Percentiles rank a stretch among this genome's conserved stretches.
These are phyloP conservation scores for Cotesia glomerata DNA, from an alignment of 1,140 invertebrate species.

Conservation along the genomic window DNA sequence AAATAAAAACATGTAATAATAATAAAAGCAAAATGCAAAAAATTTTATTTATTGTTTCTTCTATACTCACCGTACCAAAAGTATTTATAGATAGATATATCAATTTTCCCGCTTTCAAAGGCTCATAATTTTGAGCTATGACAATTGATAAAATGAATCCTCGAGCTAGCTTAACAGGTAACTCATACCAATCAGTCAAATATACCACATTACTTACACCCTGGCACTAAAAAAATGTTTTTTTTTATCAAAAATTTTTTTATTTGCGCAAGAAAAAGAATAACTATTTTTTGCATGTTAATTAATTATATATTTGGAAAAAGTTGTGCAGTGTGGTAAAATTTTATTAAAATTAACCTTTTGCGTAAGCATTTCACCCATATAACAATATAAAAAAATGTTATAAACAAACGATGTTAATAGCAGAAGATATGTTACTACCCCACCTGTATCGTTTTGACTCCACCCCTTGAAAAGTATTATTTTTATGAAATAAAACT, in stretches of 20 bases:
- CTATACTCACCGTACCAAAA: conserved; percentile 45
- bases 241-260: neutral
- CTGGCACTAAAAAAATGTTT: conserved; percentile 12
- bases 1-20: neutral
- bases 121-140: conserved; percentile 37
- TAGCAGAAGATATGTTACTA: conserved; percentile 38
- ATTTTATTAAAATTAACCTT: conserved; percentile 3
- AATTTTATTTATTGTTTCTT: neutral
- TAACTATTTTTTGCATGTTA: too few relatives aligned
- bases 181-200: conserved; percentile 43
- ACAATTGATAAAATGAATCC: conserved; percentile 37
- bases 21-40: conserved; percentile 12
- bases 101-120: conserved; percentile 47
- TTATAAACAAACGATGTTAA: conserved; percentile 44
- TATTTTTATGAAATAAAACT: neutral
- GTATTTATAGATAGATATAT: conserved; percentile 42
- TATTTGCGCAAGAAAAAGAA: too few relatives aligned
- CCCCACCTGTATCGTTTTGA: conserved; percentile 27
- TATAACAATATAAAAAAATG: conserved; percentile 29
- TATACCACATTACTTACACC: conserved; percentile 38
- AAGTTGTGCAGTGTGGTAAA: too few relatives aligned
- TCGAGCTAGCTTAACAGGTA: conserved; percentile 37
- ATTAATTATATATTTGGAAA: too few relatives aligned
- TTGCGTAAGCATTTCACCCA: conserved; percentile 15
- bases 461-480: conserved; percentile 41